phyloP scores from a whole-genome alignment of 2,888 invertebrate genomes.

The Ferrisia virgata region DNA sequence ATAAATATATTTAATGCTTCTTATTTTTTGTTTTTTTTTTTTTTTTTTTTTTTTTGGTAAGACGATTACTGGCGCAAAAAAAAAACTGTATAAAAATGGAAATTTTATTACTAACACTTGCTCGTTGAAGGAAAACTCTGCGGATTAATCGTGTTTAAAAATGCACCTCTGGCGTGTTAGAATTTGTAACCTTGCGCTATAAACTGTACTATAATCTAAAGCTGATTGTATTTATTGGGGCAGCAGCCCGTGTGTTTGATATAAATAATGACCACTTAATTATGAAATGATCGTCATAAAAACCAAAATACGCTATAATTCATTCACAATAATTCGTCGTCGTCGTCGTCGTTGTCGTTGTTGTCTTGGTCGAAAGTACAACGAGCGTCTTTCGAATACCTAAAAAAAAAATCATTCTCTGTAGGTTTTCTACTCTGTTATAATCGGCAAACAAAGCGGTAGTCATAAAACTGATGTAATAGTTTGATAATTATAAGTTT shows the following conservation, averaged over 20 bases:
- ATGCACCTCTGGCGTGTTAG: neutral
- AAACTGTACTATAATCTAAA: neutral
- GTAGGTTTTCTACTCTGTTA: neutral
- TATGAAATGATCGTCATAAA: neutral
- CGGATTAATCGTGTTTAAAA: neutral
- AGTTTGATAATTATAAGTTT: conserved; percentile 38
- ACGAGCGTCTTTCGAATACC: no score
- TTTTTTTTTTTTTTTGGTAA: no score
- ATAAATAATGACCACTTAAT: conserved; percentile 23
- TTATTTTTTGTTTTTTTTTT: no score
- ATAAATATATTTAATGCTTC: neutral
- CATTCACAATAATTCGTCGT: conserved; percentile 4
- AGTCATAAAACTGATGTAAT: conserved; percentile 39
- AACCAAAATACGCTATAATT: conserved; percentile 21
- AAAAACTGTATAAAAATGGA: neutral
- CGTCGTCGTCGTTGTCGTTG: neutral
- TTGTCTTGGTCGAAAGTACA: no score
- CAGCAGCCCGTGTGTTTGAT: neutral
- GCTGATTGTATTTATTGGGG: neutral
- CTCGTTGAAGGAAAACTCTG: neutral
- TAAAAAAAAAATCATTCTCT: no score
- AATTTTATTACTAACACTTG: neutral
- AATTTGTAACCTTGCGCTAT: neutral
- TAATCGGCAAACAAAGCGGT: conserved; percentile 11
- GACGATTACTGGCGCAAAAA: neutral